Conservation (phyloP, 2,113 vertebrate genomes). For the Tupaia tana region DNA sequence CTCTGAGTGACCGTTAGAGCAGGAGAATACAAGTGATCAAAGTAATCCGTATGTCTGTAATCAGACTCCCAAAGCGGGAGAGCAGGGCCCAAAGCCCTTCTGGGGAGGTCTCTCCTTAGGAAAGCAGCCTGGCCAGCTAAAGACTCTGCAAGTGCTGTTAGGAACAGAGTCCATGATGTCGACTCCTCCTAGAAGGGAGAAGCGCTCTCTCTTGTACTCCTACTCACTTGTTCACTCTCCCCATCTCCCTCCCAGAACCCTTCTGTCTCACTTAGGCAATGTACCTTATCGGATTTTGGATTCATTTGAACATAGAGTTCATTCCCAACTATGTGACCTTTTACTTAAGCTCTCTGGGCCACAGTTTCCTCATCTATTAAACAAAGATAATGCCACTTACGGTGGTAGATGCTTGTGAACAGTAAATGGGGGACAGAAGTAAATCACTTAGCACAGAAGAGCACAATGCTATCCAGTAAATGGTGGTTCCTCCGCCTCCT, state of each 20-base stretch:
- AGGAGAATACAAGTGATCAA: background rate
- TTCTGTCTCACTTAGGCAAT: background rate
- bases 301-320: background rate
- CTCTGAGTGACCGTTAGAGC: background rate
- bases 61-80: background rate
- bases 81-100: background rate
- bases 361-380: background rate
- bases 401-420: background rate
- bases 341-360: background rate
- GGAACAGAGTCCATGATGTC: background rate
- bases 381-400: background rate
- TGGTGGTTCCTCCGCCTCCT: too few relatives aligned
- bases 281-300: background rate
- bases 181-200: background rate
- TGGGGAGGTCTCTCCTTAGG: background rate
- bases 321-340: background rate
- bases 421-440: background rate
- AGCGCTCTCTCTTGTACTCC: background rate
- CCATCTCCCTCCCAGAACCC: background rate
- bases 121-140: background rate
- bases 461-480: background rate
- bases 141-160: background rate
- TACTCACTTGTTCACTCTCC: accelerated
- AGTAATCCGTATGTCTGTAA: background rate
- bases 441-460: background rate